Conservation (phyloP, 1,140 invertebrate genomes). For the Drosophila pachea region DNA sequence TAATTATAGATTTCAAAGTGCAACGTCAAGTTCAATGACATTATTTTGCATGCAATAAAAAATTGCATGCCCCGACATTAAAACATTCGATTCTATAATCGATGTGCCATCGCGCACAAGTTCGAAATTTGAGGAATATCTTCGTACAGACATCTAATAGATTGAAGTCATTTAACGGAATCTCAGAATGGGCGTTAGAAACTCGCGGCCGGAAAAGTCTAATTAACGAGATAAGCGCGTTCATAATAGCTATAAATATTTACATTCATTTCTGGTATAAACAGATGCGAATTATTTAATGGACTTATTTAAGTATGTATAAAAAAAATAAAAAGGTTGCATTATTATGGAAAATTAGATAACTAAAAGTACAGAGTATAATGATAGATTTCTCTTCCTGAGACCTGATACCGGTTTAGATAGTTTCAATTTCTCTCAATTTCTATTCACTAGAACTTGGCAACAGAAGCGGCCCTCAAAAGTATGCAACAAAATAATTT, state of each 20-base stretch:
- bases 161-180: neutral
- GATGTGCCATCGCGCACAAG: neutral
- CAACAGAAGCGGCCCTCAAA: neutral
- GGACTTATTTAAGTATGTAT: too few species aligned
- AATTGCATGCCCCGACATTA: conserved; percentile 12
- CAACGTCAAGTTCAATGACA: conserved; percentile 46
- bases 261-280: too few species aligned
- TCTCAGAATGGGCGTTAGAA: conserved; percentile 2
- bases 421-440: neutral
- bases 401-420: too few species aligned
- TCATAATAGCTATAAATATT: too few species aligned
- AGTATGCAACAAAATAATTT: conserved; percentile 7
- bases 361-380: too few species aligned
- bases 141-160: neutral
- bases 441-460: neutral
- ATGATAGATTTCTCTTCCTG: too few species aligned
- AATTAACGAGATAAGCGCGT: too few species aligned
- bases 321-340: too few species aligned
- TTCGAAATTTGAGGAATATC: too few species aligned
- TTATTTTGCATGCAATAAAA: conserved; percentile 28
- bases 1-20: conserved; percentile 31
- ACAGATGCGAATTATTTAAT: too few species aligned
- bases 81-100: neutral
- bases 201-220: too few species aligned
- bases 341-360: too few species aligned